Evolutionary conservation across 2,888 invertebrate genomes (phyloP).

Genomic region (Agrochola lota): DNA sequence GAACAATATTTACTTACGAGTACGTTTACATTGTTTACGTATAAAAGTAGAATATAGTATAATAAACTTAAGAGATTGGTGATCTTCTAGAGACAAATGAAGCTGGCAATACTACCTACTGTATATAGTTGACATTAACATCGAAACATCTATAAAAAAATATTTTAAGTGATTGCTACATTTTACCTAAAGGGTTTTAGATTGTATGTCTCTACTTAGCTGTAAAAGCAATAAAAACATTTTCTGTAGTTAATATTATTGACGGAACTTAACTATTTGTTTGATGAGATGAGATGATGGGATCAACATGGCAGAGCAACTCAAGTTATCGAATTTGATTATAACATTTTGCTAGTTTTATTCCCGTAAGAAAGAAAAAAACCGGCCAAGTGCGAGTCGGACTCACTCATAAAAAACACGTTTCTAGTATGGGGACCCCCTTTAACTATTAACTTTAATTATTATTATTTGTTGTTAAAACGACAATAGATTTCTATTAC

Average conservation of each 20-base stretch:
- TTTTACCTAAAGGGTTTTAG: slow-evolving; percentile 4
- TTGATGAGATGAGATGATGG: neutral
- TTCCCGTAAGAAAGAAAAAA: neutral
- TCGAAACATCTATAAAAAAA: neutral
- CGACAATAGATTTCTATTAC: too few relatives aligned
- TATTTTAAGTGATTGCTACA: neutral
- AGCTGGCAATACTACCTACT: neutral
- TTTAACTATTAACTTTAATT: too few relatives aligned
- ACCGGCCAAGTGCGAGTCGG: neutral
- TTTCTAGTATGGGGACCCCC: too few relatives aligned
- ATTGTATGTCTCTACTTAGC: neutral
- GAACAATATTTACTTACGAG: neutral
- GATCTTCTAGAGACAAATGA: neutral
- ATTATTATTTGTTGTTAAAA: too few relatives aligned
- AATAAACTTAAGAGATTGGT: neutral
- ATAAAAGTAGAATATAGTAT: neutral
- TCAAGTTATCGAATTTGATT: neutral
- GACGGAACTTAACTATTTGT: neutral
- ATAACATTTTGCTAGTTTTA: slow-evolving; percentile 2
- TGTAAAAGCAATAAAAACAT: neutral
- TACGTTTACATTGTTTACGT: neutral
- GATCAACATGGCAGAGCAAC: neutral
- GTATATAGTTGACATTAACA: neutral
- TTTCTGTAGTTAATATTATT: neutral
- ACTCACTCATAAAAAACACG: too few relatives aligned